Conservation (phyloP, 2,113 vertebrate genomes). For the Melanerpes formicivorus region DNA sequence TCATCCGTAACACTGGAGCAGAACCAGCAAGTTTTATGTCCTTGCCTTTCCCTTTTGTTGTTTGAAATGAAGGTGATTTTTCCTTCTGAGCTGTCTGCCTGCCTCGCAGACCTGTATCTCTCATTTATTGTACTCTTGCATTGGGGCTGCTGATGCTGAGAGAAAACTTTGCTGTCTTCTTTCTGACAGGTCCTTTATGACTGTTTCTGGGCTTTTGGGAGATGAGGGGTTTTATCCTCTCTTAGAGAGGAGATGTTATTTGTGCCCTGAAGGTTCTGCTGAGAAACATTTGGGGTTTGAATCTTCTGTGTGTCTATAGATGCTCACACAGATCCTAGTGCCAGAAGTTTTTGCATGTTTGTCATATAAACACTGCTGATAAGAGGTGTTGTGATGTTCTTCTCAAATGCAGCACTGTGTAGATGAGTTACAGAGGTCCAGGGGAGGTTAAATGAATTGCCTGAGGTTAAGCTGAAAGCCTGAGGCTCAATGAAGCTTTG, state of each 20-base stretch:
- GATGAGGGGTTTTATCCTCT: not conserved
- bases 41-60: constrained; percentile 2
- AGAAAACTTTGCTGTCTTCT: not conserved
- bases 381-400: not conserved
- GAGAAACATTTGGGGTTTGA: not conserved
- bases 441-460: constrained; percentile 40
- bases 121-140: not conserved
- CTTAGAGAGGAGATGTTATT: not conserved
- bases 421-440: not conserved
- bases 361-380: not conserved
- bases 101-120: not conserved
- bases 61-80: constrained; percentile 33
- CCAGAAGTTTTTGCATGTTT: not conserved
- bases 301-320: not conserved
- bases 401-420: not conserved
- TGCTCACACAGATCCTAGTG: not conserved
- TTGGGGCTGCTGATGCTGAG: not conserved
- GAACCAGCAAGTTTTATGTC: constrained; percentile 4
- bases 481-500: constrained; percentile 20
- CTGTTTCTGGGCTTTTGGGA: not conserved
- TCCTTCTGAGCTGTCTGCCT: not conserved
- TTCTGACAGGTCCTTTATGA: not conserved
- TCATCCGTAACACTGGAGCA: not conserved
- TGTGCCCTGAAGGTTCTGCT: not conserved
- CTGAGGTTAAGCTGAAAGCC: constrained; percentile 17